Base-by-base conservation (phyloP, 1,140 invertebrate genomes). In the Drosophila parabipectinata region DNA sequence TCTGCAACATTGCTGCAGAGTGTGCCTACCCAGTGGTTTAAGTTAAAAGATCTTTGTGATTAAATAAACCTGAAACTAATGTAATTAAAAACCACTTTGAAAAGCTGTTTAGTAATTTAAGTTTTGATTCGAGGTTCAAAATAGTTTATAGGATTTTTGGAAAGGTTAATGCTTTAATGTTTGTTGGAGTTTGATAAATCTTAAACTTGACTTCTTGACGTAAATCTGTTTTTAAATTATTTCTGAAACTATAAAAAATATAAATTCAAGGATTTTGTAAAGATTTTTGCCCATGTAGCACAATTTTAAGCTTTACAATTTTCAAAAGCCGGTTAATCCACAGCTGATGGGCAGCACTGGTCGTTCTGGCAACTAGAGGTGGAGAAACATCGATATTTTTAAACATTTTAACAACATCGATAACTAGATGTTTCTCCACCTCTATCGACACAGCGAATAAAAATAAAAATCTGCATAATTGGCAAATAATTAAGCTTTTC, bases 1-100 rank as follows among this genome's bases (percentile, higher is more conserved):
- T 94, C 75, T 96, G 96, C 80, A 95, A 95, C 34, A 94, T 96
- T 63, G 90, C 90, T 15, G 52, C 45, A 0, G 90, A 91, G 54
- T 91, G 90, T 64, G 91, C 90, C 62, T 91, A 91, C 73, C 90
- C 90, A 3, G 57, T 91, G 45, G 64, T 91, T 71, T 91, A 79
- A 56, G 24, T 4, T 15, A 24, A 45, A 15, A 18, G 18, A 47
- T 21, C 9, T 21, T 18, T 14, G 41, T 44, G 14, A 15, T 8
- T 44, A 15, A 14, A 44, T 15, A 18, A 15, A 37, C 34, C 14
- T 2, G 5, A 47, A 47, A 10, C 8, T 21, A 12, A 18, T 1
- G 41, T 44, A 8, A 14, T 41, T 14, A 14, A n/a, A 44, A 18
- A 44, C 14, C n/a, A 18, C 41, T 15, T 18, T 15, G 1, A 44